phyloP scores from a whole-genome alignment of 2,888 invertebrate species.

The Heliconius sara region DNA sequence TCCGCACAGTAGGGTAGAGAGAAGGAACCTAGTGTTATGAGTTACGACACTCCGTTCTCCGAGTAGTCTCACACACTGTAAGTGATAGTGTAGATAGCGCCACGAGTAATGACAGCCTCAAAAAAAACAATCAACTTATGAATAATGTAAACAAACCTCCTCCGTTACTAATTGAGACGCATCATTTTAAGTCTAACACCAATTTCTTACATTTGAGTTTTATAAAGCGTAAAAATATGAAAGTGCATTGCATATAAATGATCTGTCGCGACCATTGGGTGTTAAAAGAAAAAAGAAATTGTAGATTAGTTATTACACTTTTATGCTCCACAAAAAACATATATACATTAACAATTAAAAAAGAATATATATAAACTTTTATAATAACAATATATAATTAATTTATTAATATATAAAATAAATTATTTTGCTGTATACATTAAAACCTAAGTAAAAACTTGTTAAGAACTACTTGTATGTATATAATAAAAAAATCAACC shows the following conservation, averaged over 20 bases:
- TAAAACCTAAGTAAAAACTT: constrained; percentile 1
- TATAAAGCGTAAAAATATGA: constrained; percentile 27
- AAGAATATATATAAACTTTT: too few species aligned
- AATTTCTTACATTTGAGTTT: constrained; percentile 22
- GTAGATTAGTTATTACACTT: not conserved
- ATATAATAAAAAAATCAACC: not conserved
- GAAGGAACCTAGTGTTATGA: too few species aligned
- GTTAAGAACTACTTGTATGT: not conserved
- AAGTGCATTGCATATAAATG: constrained; percentile 19
- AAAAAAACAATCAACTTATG: constrained; percentile 3
- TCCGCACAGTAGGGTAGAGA: too few species aligned
- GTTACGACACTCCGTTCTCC: not conserved
- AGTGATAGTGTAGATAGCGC: not conserved
- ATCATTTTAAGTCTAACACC: constrained; percentile 1
- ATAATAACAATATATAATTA: too few species aligned
- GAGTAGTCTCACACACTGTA: too few species aligned
- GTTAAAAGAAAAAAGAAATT: constrained; percentile 13
- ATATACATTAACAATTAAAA: too few species aligned
- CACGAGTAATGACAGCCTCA: not conserved
- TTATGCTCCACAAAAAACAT: too few species aligned
- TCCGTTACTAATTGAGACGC: constrained; percentile 21
- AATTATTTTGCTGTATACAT: not conserved
- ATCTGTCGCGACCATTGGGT: constrained; percentile 6
- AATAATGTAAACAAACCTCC: constrained; percentile 17
- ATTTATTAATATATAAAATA: not conserved